Conservation (phyloP, 2,797 vertebrate species). For the Cyprinodon diabolis region DNA sequence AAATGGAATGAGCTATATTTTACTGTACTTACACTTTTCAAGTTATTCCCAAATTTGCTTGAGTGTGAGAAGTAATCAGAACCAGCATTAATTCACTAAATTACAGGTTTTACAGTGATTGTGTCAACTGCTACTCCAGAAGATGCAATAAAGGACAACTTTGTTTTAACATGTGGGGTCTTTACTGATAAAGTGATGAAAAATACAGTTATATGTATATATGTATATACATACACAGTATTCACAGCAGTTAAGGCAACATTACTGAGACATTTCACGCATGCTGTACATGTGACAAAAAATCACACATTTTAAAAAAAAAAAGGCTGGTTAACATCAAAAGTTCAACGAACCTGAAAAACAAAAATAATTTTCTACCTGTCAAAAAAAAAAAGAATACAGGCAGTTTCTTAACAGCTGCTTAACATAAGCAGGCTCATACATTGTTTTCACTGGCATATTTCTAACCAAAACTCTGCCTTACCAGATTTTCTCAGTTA, state of each 20-base stretch:
- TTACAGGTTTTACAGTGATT: no score
- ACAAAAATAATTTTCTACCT: constrained; percentile 73
- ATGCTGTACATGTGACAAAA: constrained; percentile 68
- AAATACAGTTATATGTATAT: constrained; percentile 73
- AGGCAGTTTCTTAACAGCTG: constrained; percentile 64
- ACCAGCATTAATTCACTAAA: no score
- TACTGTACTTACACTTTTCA: no score
- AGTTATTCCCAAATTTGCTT: no score
- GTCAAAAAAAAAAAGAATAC: constrained; percentile 68
- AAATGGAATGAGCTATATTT: no score
- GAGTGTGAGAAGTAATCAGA: no score
- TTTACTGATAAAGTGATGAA: constrained; percentile 83
- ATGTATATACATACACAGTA: constrained; percentile 52
- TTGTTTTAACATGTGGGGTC: constrained; percentile 49
- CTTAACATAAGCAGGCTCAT: constrained; percentile 68
- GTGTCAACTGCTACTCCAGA: no score
- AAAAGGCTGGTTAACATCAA: constrained; percentile 70
- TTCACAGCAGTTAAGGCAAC: constrained; percentile 75
- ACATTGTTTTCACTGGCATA: constrained; percentile 58
- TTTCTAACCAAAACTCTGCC: constrained; percentile 28
- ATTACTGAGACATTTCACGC: constrained; percentile 67
- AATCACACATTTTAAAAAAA: constrained; percentile 73
- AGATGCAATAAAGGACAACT: neutral
- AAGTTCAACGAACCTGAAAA: constrained; percentile 54
- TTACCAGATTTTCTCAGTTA: constrained; percentile 76